Evolutionary conservation across 2,113 vertebrate genomes (phyloP).

Genomic region (Caranx melampygus): DNA sequence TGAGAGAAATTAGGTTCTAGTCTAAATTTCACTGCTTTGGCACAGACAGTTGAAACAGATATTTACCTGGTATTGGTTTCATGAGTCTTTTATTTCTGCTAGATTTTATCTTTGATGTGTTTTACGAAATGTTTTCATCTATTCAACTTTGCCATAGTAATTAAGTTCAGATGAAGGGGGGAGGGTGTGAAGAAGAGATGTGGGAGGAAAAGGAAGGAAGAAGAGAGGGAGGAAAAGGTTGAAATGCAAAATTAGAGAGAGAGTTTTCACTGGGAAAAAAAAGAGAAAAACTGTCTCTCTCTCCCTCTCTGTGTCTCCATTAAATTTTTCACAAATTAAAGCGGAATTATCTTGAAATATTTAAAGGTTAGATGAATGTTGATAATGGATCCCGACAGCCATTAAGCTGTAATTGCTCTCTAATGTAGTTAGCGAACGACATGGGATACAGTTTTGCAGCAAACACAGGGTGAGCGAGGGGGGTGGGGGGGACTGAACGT

Average conservation of each 20-base stretch:
- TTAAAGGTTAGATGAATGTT: conserved; percentile 95
- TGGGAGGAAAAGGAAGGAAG: background rate
- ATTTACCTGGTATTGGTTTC: too few species aligned
- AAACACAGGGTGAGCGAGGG: conserved; percentile 60
- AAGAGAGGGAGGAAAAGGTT: background rate
- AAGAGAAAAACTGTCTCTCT: conserved; percentile 56
- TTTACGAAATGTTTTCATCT: too few species aligned
- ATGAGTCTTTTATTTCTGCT: too few species aligned
- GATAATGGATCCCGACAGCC: conserved; percentile 95
- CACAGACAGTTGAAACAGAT: background rate
- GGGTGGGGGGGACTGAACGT: too few species aligned
- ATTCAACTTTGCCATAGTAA: too few species aligned
- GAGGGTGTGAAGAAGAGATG: background rate
- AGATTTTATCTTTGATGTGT: too few species aligned
- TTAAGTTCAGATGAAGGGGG: background rate
- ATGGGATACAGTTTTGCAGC: conserved; percentile 89
- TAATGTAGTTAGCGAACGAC: conserved; percentile 92
- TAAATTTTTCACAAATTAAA: conserved; percentile 94
- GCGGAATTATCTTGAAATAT: conserved; percentile 94
- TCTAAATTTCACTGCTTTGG: background rate
- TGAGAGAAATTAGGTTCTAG: conserved; percentile 9
- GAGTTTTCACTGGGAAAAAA: conserved; percentile 51
- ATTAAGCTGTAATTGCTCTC: conserved; percentile 95
- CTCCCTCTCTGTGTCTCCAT: conserved; percentile 79
- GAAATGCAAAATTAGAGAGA: background rate